Percentiles rank a stretch among this genome's conserved stretches.
phyloP scores from a whole-genome alignment of 2,113 vertebrate genomes.

The Lonchura striata region DNA sequence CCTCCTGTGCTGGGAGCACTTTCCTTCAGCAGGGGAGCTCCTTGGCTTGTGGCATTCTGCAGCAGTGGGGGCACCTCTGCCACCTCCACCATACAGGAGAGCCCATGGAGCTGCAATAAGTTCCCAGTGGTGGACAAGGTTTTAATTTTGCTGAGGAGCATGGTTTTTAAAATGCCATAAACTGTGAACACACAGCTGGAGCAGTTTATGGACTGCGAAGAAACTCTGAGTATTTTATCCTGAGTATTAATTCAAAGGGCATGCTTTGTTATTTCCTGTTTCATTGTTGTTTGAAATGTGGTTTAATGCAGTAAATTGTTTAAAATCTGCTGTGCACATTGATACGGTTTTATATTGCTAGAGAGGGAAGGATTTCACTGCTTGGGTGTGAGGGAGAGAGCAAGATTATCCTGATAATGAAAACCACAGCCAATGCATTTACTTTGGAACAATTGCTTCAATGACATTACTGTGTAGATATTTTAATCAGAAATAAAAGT shows the following conservation, averaged over 20 bases:
- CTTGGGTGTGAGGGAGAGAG: slow-evolving; percentile 16
- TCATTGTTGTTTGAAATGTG: slow-evolving; percentile 69
- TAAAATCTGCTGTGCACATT: slow-evolving; percentile 44
- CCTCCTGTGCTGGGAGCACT: not conserved
- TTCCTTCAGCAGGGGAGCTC: not conserved
- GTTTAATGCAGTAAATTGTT: slow-evolving; percentile 61
- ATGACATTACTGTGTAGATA: slow-evolving; percentile 46
- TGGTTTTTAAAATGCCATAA: slow-evolving; percentile 49
- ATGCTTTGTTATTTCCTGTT: slow-evolving; percentile 71
- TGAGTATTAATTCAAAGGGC: slow-evolving; percentile 64
- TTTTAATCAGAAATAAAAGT: slow-evolving; percentile 62
- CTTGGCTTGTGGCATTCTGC: not conserved
- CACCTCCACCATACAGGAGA: fast-evolving
- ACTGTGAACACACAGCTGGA: slow-evolving; percentile 67
- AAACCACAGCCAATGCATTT: slow-evolving; percentile 53
- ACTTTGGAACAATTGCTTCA: slow-evolving; percentile 53
- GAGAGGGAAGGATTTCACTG: not conserved
- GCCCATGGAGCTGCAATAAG: not conserved
- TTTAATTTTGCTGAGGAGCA: slow-evolving; percentile 62
- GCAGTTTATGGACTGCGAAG: slow-evolving; percentile 66
- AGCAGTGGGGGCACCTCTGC: fast-evolving
- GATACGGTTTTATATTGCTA: slow-evolving; percentile 1
- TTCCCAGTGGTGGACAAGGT: not conserved
- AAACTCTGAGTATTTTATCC: slow-evolving; percentile 58
- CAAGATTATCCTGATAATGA: slow-evolving; percentile 56